Conservation (phyloP, 1,140 invertebrate genomes). For the Saccostrea glomerata region DNA sequence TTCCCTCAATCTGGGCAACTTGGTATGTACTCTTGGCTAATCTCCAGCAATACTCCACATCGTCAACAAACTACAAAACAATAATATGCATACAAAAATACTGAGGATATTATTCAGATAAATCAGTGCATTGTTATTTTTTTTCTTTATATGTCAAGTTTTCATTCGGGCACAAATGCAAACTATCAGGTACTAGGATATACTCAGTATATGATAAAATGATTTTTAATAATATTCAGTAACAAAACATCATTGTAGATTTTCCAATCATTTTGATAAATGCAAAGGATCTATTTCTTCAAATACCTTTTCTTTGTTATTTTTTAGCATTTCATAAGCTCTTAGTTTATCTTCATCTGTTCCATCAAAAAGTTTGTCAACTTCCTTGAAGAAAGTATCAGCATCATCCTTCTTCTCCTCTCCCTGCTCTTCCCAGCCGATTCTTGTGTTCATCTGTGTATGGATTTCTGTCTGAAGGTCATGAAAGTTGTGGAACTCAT, state of each 20-base stretch:
- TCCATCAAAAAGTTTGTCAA: conserved; percentile 62
- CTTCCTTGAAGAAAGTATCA: conserved; percentile 50
- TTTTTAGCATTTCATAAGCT: conserved; percentile 57
- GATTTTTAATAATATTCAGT: too few species aligned
- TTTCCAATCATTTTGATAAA: too few species aligned
- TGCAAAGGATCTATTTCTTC: too few species aligned
- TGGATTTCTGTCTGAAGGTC: conserved; percentile 41
- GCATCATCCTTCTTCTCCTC: conserved; percentile 19
- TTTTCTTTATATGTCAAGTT: too few species aligned
- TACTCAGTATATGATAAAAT: too few species aligned
- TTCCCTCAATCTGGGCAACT: conserved; percentile 80
- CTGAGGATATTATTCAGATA: too few species aligned
- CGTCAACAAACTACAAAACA: conserved; percentile 59
- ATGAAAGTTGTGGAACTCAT: conserved; percentile 43
- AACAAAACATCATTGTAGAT: too few species aligned
- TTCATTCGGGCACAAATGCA: too few species aligned
- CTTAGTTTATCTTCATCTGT: conserved; percentile 61
- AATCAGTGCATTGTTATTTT: too few species aligned
- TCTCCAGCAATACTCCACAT: conserved; percentile 83
- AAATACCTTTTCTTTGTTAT: conserved; percentile 52
- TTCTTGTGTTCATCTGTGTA: conserved; percentile 41
- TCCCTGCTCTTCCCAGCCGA: conserved; percentile 39
- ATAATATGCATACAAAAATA: background rate
- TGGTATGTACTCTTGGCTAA: conserved; percentile 83
- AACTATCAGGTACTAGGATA: too few species aligned